Evolutionary conservation across 1,140 invertebrate species (phyloP), one percentile per base, ranked within the genome.

Genomic region (Nixonia krombeini): DNA sequence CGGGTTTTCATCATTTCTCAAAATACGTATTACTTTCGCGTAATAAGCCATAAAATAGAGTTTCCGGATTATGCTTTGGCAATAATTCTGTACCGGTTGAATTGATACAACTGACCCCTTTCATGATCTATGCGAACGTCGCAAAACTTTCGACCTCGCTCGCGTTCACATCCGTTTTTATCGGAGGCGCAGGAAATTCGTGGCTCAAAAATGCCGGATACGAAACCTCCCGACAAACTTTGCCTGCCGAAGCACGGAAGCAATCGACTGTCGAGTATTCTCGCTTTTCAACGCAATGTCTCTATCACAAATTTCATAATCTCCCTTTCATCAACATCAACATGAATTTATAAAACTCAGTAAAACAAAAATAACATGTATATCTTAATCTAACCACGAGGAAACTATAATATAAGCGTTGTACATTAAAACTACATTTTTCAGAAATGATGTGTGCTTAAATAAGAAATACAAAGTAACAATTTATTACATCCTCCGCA

Each of bases 231-330:
- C n/a, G n/a, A n/a, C n/a, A n/a, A n/a, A n/a, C n/a, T n/a, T n/a
- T n/a, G n/a, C n/a, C n/a, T n/a, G n/a, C n/a, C n/a, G n/a, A n/a
- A n/a, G n/a, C n/a, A n/a, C n/a, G n/a, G n/a, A n/a, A n/a, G n/a
- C n/a, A n/a, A n/a, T n/a, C n/a, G n/a, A n/a, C n/a, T n/a, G n/a
- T n/a, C n/a, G n/a, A n/a, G n/a, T n/a, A n/a, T n/a, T n/a, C n/a
- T n/a, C n/a, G n/a, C n/a, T n/a, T n/a, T n/a, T n/a, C n/a, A n/a
- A n/a, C n/a, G n/a, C n/a, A 49, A 35, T 35, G 12, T n/a, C 49
- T 42, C 37, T 53, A 62, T 62, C 58, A 62, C 58, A 62, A 53
- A 53, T 49, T 49, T 35, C 28, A 42, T 16, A 13, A 38, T 25
- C 44, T 35, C 9, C 18, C 17, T 31, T 50, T 38, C 2, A 38